Evolutionary conservation across 2,113 vertebrate genomes (phyloP).

Genomic region (Parus major): DNA sequence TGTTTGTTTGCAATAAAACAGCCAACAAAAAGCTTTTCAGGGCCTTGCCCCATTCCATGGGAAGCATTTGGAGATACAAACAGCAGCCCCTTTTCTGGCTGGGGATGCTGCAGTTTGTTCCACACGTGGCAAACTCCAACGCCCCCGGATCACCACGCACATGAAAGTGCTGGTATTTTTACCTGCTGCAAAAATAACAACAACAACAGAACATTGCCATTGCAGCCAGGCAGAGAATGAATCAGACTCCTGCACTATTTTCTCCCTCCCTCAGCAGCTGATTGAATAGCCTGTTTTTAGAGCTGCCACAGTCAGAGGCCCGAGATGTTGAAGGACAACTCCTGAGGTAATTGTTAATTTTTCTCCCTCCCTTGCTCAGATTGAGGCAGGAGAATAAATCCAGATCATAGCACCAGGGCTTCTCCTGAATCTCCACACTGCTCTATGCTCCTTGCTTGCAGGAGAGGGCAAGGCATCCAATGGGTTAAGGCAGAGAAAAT

Average conservation of each 20-base stretch:
- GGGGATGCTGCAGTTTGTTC: neutral
- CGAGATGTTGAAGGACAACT: neutral
- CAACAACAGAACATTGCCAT: slow-evolving; percentile 26
- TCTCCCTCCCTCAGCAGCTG: neutral
- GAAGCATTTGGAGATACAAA: neutral
- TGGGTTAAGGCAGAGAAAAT: neutral
- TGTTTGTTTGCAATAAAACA: neutral
- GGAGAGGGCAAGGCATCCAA: neutral
- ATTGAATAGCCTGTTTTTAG: slow-evolving; percentile 26
- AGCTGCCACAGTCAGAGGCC: neutral
- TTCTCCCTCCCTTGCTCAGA: neutral
- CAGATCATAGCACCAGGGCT: neutral
- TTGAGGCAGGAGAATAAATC: neutral
- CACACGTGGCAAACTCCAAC: neutral
- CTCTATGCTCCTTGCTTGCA: neutral
- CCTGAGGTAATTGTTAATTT: neutral
- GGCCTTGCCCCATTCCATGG: neutral
- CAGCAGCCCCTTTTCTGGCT: neutral
- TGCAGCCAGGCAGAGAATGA: slow-evolving; percentile 50
- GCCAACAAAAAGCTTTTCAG: neutral
- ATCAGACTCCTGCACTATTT: slow-evolving; percentile 41
- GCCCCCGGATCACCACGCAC: slow-evolving; percentile 24
- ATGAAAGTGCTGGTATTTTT: slow-evolving; percentile 54
- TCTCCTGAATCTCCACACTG: neutral
- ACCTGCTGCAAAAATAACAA: slow-evolving; percentile 66